Evolutionary conservation across 2,113 vertebrate species (phyloP).

Genomic region (Ciconia maguari): DNA sequence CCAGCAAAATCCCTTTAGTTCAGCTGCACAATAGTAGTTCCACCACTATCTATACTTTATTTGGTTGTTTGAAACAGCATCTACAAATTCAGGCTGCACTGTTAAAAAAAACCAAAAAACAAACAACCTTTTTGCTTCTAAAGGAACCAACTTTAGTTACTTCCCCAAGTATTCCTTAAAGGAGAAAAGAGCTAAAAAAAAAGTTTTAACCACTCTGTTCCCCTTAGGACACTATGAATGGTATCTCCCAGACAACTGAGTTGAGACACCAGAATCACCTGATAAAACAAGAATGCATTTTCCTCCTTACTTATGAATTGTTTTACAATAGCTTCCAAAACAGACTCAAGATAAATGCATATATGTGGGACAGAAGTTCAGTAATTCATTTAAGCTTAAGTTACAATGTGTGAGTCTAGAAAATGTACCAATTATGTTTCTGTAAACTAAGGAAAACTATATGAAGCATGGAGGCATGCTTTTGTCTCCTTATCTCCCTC

Average conservation of each 20-base stretch:
- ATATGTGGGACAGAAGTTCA: background rate
- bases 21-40: background rate
- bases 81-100: background rate
- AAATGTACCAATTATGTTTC: background rate
- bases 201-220: background rate
- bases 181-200: background rate
- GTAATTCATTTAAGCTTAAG: background rate
- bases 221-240: background rate
- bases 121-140: background rate
- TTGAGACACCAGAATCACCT: background rate
- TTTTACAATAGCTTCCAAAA: background rate
- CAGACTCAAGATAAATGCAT: background rate
- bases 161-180: background rate
- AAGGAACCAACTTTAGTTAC: background rate
- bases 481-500: background rate
- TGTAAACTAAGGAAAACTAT: background rate
- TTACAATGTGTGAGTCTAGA: background rate
- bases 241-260: background rate
- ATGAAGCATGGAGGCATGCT: background rate
- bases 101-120: background rate
- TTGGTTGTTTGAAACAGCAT: background rate
- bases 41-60: background rate
- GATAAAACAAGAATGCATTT: background rate
- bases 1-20: slow-evolving; percentile 14
- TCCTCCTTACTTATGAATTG: background rate